Evolutionary conservation across 1,140 invertebrate genomes (phyloP), one percentile per base, ranked within the genome.

Genomic region (Conopomorpha cramerella): DNA sequence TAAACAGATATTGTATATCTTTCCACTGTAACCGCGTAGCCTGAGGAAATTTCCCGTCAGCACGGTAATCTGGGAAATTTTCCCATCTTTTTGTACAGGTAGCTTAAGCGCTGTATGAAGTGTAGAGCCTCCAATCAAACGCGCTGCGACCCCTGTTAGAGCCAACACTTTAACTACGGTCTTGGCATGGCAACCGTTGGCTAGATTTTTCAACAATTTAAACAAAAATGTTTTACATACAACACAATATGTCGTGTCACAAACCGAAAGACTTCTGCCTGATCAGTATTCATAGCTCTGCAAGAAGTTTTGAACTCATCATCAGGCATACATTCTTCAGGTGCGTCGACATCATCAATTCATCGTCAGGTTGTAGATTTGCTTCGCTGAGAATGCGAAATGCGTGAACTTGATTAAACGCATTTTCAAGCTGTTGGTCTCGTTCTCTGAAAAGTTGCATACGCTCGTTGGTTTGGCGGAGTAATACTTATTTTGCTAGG

Each of bases 1-100:
- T 61, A 36, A 72, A 60, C 4, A 76, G 42, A 46, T 63, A 74
- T 17, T 71, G 43, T 30, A 59, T 45, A 19, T 71, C 23, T 46
- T 50, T 45, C 64, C 62, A 77, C 43, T 51, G 38, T 40, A 46
- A 38, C 12, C 55, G 39, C 57, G 66, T 56, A 45, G 34, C 51
- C 43, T 45, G 25, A 71, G 43, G 34, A 55, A 61, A 39, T 67
- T 55, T 35, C 58, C 58, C 31, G 50, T 65, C 11, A 61, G 45
- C 26, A 51, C 46, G 35, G 46, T 49, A 45, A 66, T 48, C 38
- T 27, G 29, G 1, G 43, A 37, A 34, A 56, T 63, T 31, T 31
- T 39, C 41, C 51, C 52, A 49, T 62, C 51, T 46, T 65, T 65
- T 36, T 63, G 43, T 39, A 68, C 55, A 45, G 58, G 58, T 40